Base-by-base conservation (phyloP, 2,888 invertebrate species). In the Acanthoscelides obtectus region DNA sequence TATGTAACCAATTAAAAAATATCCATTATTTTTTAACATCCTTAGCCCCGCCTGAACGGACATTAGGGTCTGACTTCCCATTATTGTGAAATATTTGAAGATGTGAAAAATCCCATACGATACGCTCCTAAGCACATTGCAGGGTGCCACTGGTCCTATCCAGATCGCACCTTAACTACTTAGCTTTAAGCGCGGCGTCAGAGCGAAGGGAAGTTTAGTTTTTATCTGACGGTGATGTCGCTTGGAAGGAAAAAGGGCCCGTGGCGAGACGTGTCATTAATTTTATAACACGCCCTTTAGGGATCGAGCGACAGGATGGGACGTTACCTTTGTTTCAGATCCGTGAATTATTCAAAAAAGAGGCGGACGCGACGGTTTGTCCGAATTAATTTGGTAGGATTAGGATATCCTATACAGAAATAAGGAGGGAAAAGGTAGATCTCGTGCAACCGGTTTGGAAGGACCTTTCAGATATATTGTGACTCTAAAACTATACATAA, bases 211-310 rank as follows among this genome's bases (percentile, higher is more conserved):
- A 45, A 45, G 45, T 45, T 45, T 12, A 45, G 45, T 45, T 45
- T 45, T 45, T 45, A 45, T 45, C 45, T 45, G 12, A 45, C 45
- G 45, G 45, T 45, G 45, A 45, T 45, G 45, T 45, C 45, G 45
- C 45, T 45, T 45, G 45, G 45, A 45, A 45, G 45, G 45, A 45
- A 45, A 45, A 45, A 45, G 45, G 45, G 45, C 45, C 45, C 45
- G 45, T 45, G 45, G 45, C 67, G 70, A 70, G 70, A 25, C 66
- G 27, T 70, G 45, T 64, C 70, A 70, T 70, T 70, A 70, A 70
- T 70, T 70, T 70, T 70, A 70, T 70, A 67, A 70, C 27, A 21
- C 70, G 45, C 45, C 45, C 45, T 45, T 45, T 12, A 45, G 45
- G 45, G 45, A 12, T 17, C 5, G 17, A 45, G 45, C 45, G 45